These are phyloP conservation scores for Panthera tigris DNA, from an alignment of 2,113 vertebrate species.

Conservation along the genomic window DNA sequence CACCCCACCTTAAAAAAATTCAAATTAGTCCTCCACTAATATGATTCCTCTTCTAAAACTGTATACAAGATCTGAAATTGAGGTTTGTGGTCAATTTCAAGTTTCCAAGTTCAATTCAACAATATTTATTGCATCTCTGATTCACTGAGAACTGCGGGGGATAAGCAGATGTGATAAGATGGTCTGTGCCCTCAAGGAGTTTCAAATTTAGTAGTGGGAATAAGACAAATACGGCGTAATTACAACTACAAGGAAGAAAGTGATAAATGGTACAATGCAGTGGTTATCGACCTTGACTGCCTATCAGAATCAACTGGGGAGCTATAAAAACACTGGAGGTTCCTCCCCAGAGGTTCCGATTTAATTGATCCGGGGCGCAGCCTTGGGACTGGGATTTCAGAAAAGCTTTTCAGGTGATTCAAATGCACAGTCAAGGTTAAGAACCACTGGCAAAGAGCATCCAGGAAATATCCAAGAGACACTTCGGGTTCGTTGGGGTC, in stretches of 20 bases:
- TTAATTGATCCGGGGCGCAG: conserved; percentile 45
- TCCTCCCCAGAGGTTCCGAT: conserved; percentile 26
- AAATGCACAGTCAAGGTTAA: neutral
- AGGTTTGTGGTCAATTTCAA: conserved; percentile 67
- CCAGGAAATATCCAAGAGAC: neutral
- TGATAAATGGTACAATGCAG: conserved; percentile 57
- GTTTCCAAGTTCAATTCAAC: conserved; percentile 67
- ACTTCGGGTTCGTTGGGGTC: neutral
- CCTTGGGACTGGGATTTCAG: neutral
- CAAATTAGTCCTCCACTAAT: neutral
- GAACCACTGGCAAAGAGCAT: neutral
- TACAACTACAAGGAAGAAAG: conserved; percentile 69
- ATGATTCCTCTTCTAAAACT: conserved; percentile 42
- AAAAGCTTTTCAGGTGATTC: conserved; percentile 14
- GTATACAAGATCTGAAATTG: conserved; percentile 14
- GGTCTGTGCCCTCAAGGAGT: conserved; percentile 71
- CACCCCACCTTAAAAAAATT: neutral
- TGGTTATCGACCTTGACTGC: conserved; percentile 62
- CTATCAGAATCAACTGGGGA: conserved; percentile 61
- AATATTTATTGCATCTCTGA: conserved; percentile 67
- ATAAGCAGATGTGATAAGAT: conserved; percentile 64
- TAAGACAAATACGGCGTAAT: conserved; percentile 72
- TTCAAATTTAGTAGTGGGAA: conserved; percentile 72
- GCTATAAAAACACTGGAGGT: neutral
- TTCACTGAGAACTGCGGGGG: conserved; percentile 63